Percentiles rank a stretch among this genome's conserved stretches.
These are phyloP conservation scores for Corythornis madagascariensis DNA, from an alignment of 2,113 vertebrate genomes.

Conservation along the genomic window DNA sequence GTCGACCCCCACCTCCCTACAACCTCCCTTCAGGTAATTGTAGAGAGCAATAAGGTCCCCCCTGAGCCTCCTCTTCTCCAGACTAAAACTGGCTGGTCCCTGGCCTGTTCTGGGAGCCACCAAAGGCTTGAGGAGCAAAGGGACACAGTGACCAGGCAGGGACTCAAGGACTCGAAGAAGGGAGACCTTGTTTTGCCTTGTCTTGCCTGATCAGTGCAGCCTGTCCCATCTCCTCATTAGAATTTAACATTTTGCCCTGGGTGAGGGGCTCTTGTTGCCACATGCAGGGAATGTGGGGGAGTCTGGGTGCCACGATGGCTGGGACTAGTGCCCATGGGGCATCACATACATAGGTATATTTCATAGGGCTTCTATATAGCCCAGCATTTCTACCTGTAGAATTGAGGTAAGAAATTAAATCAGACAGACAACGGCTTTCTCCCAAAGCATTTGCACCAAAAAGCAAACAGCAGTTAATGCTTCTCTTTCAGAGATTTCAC, in stretches of 20 bases:
- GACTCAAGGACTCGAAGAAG: not conserved
- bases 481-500: not conserved
- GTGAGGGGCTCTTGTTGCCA: fast-evolving
- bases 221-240: not conserved
- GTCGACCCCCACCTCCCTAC: too few species aligned
- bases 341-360: not conserved
- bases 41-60: too few species aligned
- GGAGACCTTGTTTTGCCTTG: not conserved
- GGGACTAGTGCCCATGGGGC: not conserved
- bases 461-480: not conserved
- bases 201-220: too few species aligned
- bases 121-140: not conserved
- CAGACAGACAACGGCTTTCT: not conserved
- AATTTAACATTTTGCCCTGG: not conserved
- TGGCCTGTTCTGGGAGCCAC: not conserved
- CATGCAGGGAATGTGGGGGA: fast-evolving
- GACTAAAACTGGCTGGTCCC: too few species aligned
- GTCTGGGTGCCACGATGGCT: not conserved
- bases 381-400: not conserved
- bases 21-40: too few species aligned
- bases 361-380: not conserved
- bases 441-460: not conserved
- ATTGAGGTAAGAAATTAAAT: not conserved
- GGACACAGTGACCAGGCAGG: too few species aligned
- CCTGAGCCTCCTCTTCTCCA: too few species aligned